Evolutionary conservation across 2,888 invertebrate species (phyloP).

Genomic region (Xestia rhomboidea): DNA sequence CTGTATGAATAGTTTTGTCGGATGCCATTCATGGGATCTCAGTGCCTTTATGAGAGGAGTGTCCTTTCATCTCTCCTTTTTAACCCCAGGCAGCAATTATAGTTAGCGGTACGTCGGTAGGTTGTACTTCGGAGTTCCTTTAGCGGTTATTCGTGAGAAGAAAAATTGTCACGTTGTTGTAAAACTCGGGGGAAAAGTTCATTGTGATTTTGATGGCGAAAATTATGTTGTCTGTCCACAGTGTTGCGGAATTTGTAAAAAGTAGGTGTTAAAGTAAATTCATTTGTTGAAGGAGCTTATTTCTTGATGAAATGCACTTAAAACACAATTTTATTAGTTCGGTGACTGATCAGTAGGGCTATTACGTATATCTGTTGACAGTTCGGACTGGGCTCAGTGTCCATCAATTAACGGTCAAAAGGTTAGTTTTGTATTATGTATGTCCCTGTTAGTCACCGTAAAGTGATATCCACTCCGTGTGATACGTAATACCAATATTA

Average conservation of each 20-base stretch:
- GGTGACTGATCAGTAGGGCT: no score
- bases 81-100: slow-evolving; percentile 88
- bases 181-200: slow-evolving; percentile 34
- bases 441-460: no score
- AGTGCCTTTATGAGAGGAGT: slow-evolving; percentile 81
- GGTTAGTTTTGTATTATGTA: no score
- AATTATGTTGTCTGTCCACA: slow-evolving; percentile 7
- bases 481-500: no score
- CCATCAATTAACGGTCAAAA: no score
- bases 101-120: slow-evolving; percentile 83
- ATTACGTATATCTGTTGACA: no score
- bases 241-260: slow-evolving; percentile 10
- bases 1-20: slow-evolving; percentile 62
- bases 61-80: slow-evolving; percentile 87
- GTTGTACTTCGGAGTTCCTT: slow-evolving; percentile 80
- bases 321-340: no score
- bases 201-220: slow-evolving; percentile 28
- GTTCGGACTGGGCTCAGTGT: no score
- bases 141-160: slow-evolving; percentile 50
- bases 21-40: slow-evolving; percentile 76
- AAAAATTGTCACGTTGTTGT: slow-evolving; percentile 58
- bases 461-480: no score
- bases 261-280: background rate
- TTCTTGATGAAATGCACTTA: no score
- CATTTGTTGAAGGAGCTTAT: background rate